A percentile compares a stretch with the other conserved stretches of the same genome.
Evolutionary conservation across 2,888 invertebrate genomes (phyloP).

Genomic region (Pyrrhia umbra): DNA sequence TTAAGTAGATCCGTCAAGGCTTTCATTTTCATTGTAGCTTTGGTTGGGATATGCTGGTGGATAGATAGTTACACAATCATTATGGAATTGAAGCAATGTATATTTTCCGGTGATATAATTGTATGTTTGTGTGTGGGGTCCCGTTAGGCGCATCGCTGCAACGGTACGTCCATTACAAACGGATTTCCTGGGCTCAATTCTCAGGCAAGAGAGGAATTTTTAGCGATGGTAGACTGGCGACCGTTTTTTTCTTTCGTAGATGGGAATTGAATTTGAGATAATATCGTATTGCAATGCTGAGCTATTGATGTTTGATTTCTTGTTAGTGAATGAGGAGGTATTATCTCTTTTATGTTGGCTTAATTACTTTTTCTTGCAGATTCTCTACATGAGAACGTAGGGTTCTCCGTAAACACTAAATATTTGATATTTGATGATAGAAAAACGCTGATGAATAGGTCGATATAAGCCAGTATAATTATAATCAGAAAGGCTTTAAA

Average conservation of each 20-base stretch:
- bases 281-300: conserved; percentile 42
- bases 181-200: conserved; percentile 86
- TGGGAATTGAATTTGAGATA: conserved; percentile 46
- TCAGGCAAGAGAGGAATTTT: conserved; percentile 79
- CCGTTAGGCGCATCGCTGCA: conserved; percentile 79
- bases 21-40: conserved; percentile 53
- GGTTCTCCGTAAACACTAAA: background rate
- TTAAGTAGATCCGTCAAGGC: conserved; percentile 59
- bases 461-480: background rate
- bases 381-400: background rate
- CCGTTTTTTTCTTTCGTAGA: conserved; percentile 47
- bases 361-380: conserved; percentile 2
- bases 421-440: background rate
- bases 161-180: conserved; percentile 72
- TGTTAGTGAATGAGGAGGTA: conserved; percentile 4
- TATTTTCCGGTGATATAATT: conserved; percentile 82
- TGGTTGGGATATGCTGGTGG: conserved; percentile 60
- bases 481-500: background rate
- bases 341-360: conserved; percentile 25
- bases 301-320: conserved; percentile 36
- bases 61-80: conserved; percentile 77
- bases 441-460: too few species aligned
- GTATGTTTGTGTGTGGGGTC: conserved; percentile 70
- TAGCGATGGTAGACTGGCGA: conserved; percentile 44
- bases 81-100: conserved; percentile 85